Evolutionary conservation across 2,888 invertebrate species (phyloP), one percentile per base, ranked within the genome.

Genomic region (Epirrita christyi): DNA sequence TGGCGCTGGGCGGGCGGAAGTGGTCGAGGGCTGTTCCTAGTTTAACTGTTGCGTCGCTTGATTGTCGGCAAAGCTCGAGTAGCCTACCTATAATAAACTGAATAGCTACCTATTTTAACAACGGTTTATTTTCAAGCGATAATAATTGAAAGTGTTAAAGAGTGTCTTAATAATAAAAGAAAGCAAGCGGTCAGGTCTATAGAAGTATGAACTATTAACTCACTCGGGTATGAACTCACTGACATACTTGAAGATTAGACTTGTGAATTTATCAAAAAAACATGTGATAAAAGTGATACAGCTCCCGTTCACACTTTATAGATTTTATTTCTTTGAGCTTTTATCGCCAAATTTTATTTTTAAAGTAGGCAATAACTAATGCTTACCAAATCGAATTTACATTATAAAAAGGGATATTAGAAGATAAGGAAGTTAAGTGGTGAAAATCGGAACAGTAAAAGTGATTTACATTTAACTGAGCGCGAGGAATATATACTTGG

Each of bases 381-480:
- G 53, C 68, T 68, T 7, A 69, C 68, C 63, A 68, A 67, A 65
- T 59, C 52, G 56, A 76, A 80, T 80, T 79, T 75, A 71, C 74
- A 80, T 76, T 73, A 75, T 72, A 76, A 72, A 74, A 72, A 73
- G 70, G 73, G 73, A 78, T 79, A 81, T 81, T 75, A 77, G 72
- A 70, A 78, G 81, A 86, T 85, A 80, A 79, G 78, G 67, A 71
- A 78, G 76, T 80, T 80, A 78, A 83, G 81, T 83, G 79, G 77
- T 75, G 80, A 84, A 85, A 85, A 88, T 86, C 83, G 84, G 80
- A 79, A 86, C 85, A 84, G 83, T 88, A 85, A 88, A 91, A 86
- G 91, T 89, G 90, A 90, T 90, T 90, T 91, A 90, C 85, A 83
- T 86, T 83, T 83, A 85, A 86, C 81, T 76, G 78, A 86, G 85